Percentiles rank a stretch among this genome's conserved stretches.
Evolutionary conservation across 2,113 vertebrate species (phyloP).

Genomic region (Thermophis baileyi): DNA sequence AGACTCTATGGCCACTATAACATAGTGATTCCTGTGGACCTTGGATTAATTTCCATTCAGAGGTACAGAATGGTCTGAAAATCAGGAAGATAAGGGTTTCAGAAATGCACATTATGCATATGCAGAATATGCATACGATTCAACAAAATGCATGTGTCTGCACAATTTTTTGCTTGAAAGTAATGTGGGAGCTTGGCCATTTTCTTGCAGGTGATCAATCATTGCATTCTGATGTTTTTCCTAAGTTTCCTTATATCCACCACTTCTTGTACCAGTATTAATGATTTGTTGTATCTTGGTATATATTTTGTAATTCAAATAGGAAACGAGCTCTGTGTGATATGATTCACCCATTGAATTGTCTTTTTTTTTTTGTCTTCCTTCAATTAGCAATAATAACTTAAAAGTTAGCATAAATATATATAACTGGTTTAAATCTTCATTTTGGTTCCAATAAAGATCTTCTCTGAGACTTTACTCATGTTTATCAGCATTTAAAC

Average conservation of each 20-base stretch:
- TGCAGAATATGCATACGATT: neutral
- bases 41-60: neutral
- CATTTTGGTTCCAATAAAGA: neutral
- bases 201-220: neutral
- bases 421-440: neutral
- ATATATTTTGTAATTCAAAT: neutral
- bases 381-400: neutral
- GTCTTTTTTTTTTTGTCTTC: no score
- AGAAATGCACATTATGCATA: neutral
- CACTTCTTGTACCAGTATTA: neutral
- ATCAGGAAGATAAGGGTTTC: neutral
- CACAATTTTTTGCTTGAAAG: neutral
- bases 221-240: neutral
- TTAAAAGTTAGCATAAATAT: neutral
- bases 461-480: neutral
- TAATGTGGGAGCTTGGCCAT: neutral
- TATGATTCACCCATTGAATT: neutral
- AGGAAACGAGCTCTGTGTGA: neutral
- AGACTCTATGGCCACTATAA: neutral
- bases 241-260: neutral
- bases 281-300: neutral
- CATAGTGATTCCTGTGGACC: neutral
- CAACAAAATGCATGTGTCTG: neutral
- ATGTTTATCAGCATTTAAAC: constrained; percentile 6
- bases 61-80: neutral